Evolutionary conservation across 2,888 invertebrate genomes (phyloP), one percentile per base, ranked within the genome.

Genomic region (Celastrina argiolus): DNA sequence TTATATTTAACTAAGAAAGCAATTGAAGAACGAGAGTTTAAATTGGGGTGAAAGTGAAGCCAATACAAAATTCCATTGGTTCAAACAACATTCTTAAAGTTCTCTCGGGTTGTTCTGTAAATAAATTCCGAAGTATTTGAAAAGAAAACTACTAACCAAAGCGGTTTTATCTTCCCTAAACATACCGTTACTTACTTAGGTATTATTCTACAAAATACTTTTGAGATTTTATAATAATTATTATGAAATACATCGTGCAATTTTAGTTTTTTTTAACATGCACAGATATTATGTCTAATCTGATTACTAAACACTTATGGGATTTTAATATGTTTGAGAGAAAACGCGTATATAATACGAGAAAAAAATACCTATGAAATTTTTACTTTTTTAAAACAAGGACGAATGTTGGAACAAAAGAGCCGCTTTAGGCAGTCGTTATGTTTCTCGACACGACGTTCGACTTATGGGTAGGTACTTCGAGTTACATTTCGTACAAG

Each of bases 51-150:
- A 51, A 51, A 51, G 12, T 51, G 12, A 51, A 51, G 51, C 51
- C 26, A 51, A 51, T 51, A 51, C 51, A 14, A 26, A 51, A 51
- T 26, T 51, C 51, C 51, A 51, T 51, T 51, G 51, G 22, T 51
- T 51, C 26, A 51, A 51, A 51, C 22, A 51, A 26, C 51, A 51
- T 26, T 51, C 51, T 26, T 51, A 4, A 51, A 51, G 51, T 26
- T 51, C 14, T 12, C 51, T 16, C 12, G 12, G 51, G 51, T 22
- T 51, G 12, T 51, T 12, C 51, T 12, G 22, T 26, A 51, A 51
- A 51, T 51, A 10, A 3, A 22, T 51, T 51, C 16, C 22, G 26
- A 51, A 26, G 51, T 26, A 51, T 51, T 51, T 51, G 22, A 51
- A 51, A 51, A 51, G 51, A 51, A 51, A 51, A 51, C 12, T 51